These are phyloP conservation scores for Podarcis lilfordi DNA, from an alignment of 2,797 vertebrate species.

Conservation along the genomic window DNA sequence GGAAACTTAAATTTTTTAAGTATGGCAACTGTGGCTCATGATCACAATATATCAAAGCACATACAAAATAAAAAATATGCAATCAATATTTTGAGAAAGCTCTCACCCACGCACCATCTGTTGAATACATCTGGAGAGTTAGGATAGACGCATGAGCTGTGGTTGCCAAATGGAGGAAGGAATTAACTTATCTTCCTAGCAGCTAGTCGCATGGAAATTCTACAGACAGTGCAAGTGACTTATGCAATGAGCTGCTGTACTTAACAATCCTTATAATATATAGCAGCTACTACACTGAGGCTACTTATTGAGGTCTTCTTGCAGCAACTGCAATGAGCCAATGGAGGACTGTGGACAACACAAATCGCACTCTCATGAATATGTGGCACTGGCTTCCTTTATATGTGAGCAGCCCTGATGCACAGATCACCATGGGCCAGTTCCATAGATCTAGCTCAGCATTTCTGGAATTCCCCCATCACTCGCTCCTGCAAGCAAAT, in stretches of 20 bases:
- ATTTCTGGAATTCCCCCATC: background rate
- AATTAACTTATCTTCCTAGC: too few species aligned
- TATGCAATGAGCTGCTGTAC: background rate
- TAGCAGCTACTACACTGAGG: background rate
- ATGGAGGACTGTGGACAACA: too few species aligned
- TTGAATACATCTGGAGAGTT: background rate
- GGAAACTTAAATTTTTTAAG: background rate
- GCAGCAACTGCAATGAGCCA: background rate
- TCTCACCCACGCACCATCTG: background rate
- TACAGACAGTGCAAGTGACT: background rate
- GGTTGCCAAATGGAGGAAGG: background rate
- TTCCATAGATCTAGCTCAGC: background rate
- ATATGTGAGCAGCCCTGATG: background rate
- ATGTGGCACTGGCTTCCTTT: background rate
- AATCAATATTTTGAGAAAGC: background rate
- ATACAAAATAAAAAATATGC: background rate
- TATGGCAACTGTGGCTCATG: background rate
- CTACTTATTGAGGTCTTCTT: background rate
- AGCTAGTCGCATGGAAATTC: background rate
- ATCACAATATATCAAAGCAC: background rate
- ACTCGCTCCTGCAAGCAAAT: background rate
- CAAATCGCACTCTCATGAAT: background rate
- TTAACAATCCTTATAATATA: background rate
- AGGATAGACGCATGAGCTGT: background rate
- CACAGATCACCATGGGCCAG: background rate